phyloP scores from a whole-genome alignment of 2,113 vertebrate species.

The Perca schrenkii region DNA sequence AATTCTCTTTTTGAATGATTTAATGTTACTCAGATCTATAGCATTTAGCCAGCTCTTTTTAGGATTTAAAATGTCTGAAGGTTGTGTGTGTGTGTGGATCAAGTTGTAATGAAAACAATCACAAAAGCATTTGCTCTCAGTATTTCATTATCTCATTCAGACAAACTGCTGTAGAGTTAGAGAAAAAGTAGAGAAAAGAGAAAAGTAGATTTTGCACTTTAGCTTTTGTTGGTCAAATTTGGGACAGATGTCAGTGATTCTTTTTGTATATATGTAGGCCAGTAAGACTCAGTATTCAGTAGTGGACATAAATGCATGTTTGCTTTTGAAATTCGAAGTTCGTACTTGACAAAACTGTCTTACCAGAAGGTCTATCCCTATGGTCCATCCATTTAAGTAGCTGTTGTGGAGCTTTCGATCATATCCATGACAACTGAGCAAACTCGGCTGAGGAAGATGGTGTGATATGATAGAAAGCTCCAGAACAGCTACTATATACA shows the following conservation, averaged over 20 bases:
- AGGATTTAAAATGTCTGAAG: slow-evolving; percentile 51
- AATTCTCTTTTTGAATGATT: slow-evolving; percentile 42
- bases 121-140: slow-evolving; percentile 33
- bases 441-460: background rate
- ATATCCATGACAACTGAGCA: background rate
- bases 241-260: slow-evolving; percentile 37
- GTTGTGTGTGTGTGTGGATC: slow-evolving; percentile 34
- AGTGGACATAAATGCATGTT: slow-evolving; percentile 49
- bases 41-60: slow-evolving; percentile 41
- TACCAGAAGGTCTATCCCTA: background rate
- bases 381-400: background rate
- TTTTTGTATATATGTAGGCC: slow-evolving; percentile 64
- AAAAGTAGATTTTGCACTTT: slow-evolving; percentile 63
- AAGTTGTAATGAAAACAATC: slow-evolving; percentile 31
- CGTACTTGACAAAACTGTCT: background rate
- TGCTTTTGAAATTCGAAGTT: slow-evolving; percentile 21
- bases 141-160: slow-evolving; percentile 44
- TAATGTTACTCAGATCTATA: slow-evolving; percentile 21
- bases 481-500: background rate
- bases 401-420: background rate
- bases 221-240: slow-evolving; percentile 55
- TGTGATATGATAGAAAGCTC: background rate
- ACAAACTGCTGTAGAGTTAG: slow-evolving; percentile 43
- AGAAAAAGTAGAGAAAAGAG: background rate
- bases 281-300: slow-evolving; percentile 67